These are phyloP conservation scores for Pyrgus malvae DNA, from an alignment of 2,888 invertebrate species.

Conservation along the genomic window DNA sequence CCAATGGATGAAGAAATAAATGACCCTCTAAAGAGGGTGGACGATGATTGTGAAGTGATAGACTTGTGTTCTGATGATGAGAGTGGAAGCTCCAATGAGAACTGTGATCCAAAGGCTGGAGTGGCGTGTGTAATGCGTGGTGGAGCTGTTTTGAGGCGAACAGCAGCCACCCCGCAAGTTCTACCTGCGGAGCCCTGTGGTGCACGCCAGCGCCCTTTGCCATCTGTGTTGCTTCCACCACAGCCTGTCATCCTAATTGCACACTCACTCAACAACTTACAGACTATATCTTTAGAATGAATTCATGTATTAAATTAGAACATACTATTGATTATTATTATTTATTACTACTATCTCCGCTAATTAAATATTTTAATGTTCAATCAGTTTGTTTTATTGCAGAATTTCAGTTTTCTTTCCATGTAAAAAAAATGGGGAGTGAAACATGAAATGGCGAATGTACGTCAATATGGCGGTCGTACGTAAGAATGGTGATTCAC, in stretches of 20 bases:
- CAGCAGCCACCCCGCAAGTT: constrained; percentile 65
- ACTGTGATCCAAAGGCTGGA: constrained; percentile 68
- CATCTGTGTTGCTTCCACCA: constrained; percentile 63
- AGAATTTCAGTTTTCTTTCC: too few relatives aligned
- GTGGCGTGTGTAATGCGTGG: constrained; percentile 68
- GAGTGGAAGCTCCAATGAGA: constrained; percentile 60
- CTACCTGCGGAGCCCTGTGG: constrained; percentile 69
- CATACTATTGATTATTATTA: constrained; percentile 54
- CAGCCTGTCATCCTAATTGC: constrained; percentile 72
- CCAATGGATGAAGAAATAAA: constrained; percentile 49
- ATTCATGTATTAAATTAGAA: constrained; percentile 58
- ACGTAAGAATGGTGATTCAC: too few relatives aligned
- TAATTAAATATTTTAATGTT: constrained; percentile 63
- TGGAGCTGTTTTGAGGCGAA: constrained; percentile 62
- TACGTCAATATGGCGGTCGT: constrained; percentile 6
- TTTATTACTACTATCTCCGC: constrained; percentile 64
- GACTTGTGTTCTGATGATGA: constrained; percentile 87
- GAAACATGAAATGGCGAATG: constrained; percentile 10
- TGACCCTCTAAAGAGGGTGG: constrained; percentile 60
- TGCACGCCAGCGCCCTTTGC: constrained; percentile 63
- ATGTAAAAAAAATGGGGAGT: too few relatives aligned
- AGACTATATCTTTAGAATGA: constrained; percentile 76
- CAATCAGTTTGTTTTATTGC: constrained; percentile 41
- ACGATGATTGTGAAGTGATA: constrained; percentile 81
- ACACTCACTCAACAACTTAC: constrained; percentile 70